A percentile compares a stretch with the other conserved stretches of the same genome.
Conservation (phyloP, 1,140 invertebrate genomes). For the Drosophila pseudoananassae region DNA sequence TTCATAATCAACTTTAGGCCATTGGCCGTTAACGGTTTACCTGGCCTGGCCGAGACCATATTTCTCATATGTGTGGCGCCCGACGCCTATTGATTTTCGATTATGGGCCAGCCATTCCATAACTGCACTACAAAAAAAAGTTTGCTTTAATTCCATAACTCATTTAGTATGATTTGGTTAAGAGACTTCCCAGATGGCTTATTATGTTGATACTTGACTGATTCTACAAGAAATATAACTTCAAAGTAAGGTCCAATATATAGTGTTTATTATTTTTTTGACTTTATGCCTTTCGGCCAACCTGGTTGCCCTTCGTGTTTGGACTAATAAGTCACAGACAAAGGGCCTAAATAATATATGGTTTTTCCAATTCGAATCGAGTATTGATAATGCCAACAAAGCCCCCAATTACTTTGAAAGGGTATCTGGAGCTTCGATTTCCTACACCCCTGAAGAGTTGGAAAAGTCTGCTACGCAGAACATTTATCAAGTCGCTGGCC, state of each 20-base stretch:
- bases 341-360: slow-evolving; percentile 47
- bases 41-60: slow-evolving; percentile 32
- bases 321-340: slow-evolving; percentile 55
- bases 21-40: slow-evolving; percentile 43
- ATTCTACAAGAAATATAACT: no score
- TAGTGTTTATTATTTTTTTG: background rate
- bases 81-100: slow-evolving; percentile 73
- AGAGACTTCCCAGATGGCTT: no score
- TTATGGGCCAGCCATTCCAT: slow-evolving; percentile 55
- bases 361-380: slow-evolving; percentile 37
- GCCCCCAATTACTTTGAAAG: background rate
- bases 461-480: background rate
- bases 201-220: no score
- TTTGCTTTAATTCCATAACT: background rate
- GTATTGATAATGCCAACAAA: slow-evolving; percentile 60
- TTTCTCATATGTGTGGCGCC: slow-evolving; percentile 49
- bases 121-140: slow-evolving; percentile 3
- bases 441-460: background rate
- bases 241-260: no score
- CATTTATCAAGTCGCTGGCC: slow-evolving; percentile 59
- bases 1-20: slow-evolving; percentile 52
- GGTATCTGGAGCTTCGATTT: slow-evolving; percentile 5
- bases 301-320: slow-evolving; percentile 73
- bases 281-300: slow-evolving; percentile 26
- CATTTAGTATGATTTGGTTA: no score